Conservation (phyloP, 2,113 vertebrate genomes). For the Leptobrachium leishanense region DNA sequence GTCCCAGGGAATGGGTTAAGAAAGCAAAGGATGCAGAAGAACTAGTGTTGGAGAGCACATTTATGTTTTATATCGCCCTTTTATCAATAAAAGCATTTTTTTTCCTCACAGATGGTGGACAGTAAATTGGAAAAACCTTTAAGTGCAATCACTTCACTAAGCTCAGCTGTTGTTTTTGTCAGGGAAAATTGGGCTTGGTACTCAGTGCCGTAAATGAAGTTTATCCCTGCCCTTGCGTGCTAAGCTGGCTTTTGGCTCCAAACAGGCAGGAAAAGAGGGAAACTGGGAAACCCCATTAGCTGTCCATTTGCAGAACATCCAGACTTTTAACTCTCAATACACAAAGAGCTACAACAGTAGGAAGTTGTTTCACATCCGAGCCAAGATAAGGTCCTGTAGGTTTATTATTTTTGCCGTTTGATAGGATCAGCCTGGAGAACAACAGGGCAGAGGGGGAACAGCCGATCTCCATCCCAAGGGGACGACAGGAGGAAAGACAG, state of each 20-base stretch:
- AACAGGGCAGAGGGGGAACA: constrained; percentile 61
- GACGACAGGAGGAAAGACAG: constrained; percentile 64
- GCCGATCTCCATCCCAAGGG: constrained; percentile 62
- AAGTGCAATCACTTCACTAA: constrained; percentile 61
- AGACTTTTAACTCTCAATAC: constrained; percentile 60
- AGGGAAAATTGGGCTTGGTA: constrained; percentile 36
- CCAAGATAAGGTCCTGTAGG: constrained; percentile 82
- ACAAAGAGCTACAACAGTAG: constrained; percentile 66
- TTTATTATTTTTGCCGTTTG: constrained; percentile 83
- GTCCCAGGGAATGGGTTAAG: constrained; percentile 38
- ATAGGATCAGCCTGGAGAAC: constrained; percentile 77
- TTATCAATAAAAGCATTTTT: constrained; percentile 52
- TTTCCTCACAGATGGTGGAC: constrained; percentile 51
- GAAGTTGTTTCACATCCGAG: constrained; percentile 84
- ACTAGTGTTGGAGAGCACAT: constrained; percentile 17
- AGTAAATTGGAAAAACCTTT: constrained; percentile 58
- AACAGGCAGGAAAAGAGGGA: constrained; percentile 64
- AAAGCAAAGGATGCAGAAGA: not conserved
- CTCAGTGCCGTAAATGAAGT: constrained; percentile 30
- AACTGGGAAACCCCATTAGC: constrained; percentile 63
- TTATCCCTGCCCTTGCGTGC: constrained; percentile 50
- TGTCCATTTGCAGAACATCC: constrained; percentile 62
- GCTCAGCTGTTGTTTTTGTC: constrained; percentile 59
- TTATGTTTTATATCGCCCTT: too few relatives aligned
- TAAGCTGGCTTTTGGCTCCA: too few relatives aligned